These are phyloP conservation scores for Murina feae DNA, from an alignment of 2,113 vertebrate genomes.

Conservation along the genomic window DNA sequence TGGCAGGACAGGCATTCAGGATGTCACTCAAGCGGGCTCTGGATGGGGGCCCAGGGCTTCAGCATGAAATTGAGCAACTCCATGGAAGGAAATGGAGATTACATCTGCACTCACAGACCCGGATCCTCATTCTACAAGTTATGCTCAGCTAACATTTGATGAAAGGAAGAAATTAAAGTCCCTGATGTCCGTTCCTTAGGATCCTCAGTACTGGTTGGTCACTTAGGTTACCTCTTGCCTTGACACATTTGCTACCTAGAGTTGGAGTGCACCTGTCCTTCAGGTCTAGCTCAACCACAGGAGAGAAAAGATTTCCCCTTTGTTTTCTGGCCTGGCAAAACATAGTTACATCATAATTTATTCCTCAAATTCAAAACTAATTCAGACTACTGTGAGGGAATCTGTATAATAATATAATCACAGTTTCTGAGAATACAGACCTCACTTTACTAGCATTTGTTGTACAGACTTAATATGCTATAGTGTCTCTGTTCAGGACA, in stretches of 20 bases:
- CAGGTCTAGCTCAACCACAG: no score
- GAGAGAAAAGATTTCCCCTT: not conserved
- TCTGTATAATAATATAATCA: not conserved
- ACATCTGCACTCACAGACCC: not conserved
- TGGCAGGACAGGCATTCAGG: not conserved
- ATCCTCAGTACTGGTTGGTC: fast-evolving
- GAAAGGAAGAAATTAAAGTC: not conserved
- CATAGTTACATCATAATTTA: not conserved
- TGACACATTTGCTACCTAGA: not conserved
- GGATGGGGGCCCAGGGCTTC: not conserved
- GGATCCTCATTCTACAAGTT: not conserved
- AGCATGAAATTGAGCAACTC: not conserved
- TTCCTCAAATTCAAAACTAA: not conserved
- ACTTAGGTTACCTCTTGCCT: not conserved
- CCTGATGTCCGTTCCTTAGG: not conserved
- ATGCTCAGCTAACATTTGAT: not conserved
- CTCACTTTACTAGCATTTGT: not conserved
- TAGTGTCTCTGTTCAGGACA: not conserved
- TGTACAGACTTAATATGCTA: not conserved
- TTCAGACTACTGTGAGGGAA: not conserved
- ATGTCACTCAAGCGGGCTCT: not conserved
- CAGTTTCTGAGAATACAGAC: not conserved
- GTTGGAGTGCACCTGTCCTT: not conserved
- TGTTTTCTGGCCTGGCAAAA: not conserved
- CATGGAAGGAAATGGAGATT: not conserved